Evolutionary conservation across 2,797 vertebrate species (phyloP).

Genomic region (Halcyon smyrnensis): DNA sequence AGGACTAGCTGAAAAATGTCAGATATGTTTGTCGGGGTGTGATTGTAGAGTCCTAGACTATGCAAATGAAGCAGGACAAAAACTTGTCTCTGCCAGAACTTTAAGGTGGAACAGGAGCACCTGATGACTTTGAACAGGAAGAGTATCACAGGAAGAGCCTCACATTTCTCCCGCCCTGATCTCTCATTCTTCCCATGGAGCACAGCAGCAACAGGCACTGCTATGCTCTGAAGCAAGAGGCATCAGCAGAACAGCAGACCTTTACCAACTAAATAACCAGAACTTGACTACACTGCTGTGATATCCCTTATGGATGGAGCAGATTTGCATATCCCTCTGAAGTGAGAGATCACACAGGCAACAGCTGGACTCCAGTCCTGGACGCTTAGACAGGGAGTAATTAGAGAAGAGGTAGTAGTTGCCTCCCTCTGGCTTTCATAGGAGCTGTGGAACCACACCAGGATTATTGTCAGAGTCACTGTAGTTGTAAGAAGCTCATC

Average conservation of each 20-base stretch:
- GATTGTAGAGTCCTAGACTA: background rate
- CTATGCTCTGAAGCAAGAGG: background rate
- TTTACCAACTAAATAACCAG: background rate
- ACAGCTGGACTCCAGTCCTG: background rate
- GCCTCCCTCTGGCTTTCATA: background rate
- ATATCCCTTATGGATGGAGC: background rate
- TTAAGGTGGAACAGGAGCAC: background rate
- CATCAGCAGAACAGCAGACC: background rate
- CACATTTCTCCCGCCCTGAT: background rate
- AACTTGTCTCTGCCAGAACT: background rate
- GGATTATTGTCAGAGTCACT: background rate
- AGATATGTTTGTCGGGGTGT: background rate
- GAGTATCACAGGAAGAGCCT: background rate
- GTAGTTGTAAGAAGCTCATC: background rate
- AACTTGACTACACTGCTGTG: background rate
- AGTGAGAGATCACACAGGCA: background rate
- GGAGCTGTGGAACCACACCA: background rate
- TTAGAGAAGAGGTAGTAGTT: background rate
- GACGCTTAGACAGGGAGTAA: background rate
- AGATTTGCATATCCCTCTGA: background rate
- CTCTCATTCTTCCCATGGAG: background rate
- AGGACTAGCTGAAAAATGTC: background rate
- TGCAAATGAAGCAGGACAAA: background rate
- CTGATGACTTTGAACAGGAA: background rate
- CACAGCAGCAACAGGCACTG: background rate